Base-by-base conservation (phyloP, 1,140 invertebrate species). In the Scaptomyza pallida region DNA sequence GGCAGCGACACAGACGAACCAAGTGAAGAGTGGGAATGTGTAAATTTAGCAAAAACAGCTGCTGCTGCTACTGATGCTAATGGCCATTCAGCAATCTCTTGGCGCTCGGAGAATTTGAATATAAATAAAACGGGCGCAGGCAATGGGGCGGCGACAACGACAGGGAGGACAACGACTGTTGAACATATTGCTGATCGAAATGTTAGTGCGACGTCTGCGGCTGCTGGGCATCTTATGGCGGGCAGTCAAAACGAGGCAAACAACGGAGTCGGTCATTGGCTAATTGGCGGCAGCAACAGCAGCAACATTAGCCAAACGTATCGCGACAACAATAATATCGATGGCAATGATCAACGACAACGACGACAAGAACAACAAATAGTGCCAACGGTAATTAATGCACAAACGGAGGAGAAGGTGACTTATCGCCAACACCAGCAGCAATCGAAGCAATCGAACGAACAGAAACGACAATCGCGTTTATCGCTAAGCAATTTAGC, bases 41-140 rank as follows among this genome's bases (percentile, higher is more conserved):
- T 88, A 88, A 88, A 88, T 88, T 88, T 88, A 88, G 82, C 82
- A 76, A 78, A 88, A 88, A 88, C 82, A 88, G 82, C 82, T 88
- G 82, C 82, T 67, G 45, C 30, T 51, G 52, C 50, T n/a, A 13
- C 15, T 9, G 5, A 41, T 37, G 45, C 45, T 83, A 78, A 75
- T 82, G 82, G 78, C 75, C 60, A 72, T 72, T 59, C 72, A 50
- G 75, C 62, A 12, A 63, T 62, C 72, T 72, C 68, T 78, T 71
- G 61, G 55, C 72, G 77, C 74, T 81, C 82, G 52, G 68, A 85
- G 73, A 64, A 86, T 76, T 72, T 59, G 78, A 62, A 82, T 86
- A 88, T 88, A 86, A 86, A 86, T 88, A 88, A 88, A 72, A 88
- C 75, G 65, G 68, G 69, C 68, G 59, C 56, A 57, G 75, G 60